Conservation (phyloP, 2,797 vertebrate species). For the Moxostoma hubbsi region DNA sequence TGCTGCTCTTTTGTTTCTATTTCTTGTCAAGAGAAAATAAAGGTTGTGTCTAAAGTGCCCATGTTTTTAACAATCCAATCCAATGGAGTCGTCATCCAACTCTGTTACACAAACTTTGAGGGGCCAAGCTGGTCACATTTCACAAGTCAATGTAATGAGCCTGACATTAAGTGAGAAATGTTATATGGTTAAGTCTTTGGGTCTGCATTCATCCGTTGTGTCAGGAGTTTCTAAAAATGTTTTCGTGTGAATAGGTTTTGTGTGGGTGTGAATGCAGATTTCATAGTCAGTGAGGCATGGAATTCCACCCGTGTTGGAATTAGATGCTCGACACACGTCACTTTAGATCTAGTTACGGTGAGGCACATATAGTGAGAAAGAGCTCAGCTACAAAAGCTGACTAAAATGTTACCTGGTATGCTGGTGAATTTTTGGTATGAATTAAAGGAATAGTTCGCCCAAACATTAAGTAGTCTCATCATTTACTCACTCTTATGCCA, state of each 20-base stretch:
- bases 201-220: not conserved
- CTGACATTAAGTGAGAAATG: slow-evolving; percentile 2
- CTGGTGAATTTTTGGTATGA: not conserved
- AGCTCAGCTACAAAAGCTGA: not conserved
- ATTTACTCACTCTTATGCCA: too few species aligned
- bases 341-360: slow-evolving; percentile 36
- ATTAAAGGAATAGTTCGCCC: too few species aligned
- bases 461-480: too few species aligned
- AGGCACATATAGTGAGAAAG: not conserved
- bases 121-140: not conserved
- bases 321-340: not conserved
- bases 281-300: not conserved
- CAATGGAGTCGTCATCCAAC: not conserved
- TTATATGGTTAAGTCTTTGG: not conserved
- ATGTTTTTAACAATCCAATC: slow-evolving; percentile 2
- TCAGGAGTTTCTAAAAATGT: not conserved
- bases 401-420: not conserved
- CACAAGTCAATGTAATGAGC: not conserved
- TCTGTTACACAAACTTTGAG: not conserved
- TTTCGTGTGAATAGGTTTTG: not conserved
- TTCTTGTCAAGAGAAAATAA: not conserved
- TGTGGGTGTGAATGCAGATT: not conserved
- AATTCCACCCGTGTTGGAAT: slow-evolving; percentile 39
- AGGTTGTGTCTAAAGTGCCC: not conserved
- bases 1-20: not conserved